These are phyloP conservation scores for Forbesichthys agassizii DNA, from an alignment of 2,113 vertebrate species.

Conservation along the genomic window DNA sequence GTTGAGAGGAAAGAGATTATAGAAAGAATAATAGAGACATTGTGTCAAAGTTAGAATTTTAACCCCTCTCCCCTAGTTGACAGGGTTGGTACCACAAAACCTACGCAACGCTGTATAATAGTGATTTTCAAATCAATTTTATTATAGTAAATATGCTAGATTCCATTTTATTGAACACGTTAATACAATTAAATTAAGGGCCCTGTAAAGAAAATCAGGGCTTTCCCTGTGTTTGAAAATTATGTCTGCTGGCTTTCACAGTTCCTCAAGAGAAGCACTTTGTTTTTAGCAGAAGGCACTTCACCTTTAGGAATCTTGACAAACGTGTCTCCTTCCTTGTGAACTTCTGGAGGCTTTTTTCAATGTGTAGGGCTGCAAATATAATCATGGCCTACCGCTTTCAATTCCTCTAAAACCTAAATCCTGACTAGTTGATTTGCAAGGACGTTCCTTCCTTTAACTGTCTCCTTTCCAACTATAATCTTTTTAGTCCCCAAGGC, in stretches of 20 bases:
- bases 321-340: constrained; percentile 31
- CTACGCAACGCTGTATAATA: constrained; percentile 5
- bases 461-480: constrained; percentile 51
- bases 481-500: constrained; percentile 35
- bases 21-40: constrained; percentile 51
- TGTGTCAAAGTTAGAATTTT: constrained; percentile 5
- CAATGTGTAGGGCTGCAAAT: background rate
- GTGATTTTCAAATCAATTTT: constrained; percentile 38
- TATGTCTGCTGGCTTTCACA: constrained; percentile 46
- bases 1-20: constrained; percentile 50
- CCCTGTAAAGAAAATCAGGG: constrained; percentile 5
- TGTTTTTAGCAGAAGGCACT: constrained; percentile 75
- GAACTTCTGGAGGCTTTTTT: constrained; percentile 31
- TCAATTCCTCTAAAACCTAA: background rate
- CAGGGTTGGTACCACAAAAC: constrained; percentile 20
- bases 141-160: too few relatives aligned
- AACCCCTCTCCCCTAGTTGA: constrained; percentile 9
- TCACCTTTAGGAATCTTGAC: constrained; percentile 57
- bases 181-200: constrained; percentile 5
- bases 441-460: constrained; percentile 29
- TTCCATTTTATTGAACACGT: constrained; percentile 12
- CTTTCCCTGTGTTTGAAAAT: constrained; percentile 21
- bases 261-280: constrained; percentile 79
- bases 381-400: background rate
- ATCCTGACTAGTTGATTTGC: constrained; percentile 1